Percentiles rank a stretch among this genome's conserved stretches.
Evolutionary conservation across 2,113 vertebrate species (phyloP).

Genomic region (Electrona antarctica): DNA sequence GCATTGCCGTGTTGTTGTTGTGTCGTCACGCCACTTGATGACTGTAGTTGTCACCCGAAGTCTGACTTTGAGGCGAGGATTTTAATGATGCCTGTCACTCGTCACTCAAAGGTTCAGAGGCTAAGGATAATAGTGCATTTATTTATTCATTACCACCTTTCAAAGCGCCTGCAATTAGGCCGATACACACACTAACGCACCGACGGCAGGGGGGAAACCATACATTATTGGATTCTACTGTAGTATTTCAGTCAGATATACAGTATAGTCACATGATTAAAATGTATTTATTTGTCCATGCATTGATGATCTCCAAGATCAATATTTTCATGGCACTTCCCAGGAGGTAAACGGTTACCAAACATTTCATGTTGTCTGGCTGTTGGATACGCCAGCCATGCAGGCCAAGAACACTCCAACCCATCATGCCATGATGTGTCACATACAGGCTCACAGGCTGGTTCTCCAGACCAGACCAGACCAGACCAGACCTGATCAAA

Average conservation of each 20-base stretch:
- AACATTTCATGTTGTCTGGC: neutral
- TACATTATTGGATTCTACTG: no score
- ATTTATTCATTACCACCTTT: no score
- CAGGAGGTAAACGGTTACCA: neutral
- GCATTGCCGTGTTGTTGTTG: neutral
- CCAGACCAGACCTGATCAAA: constrained; percentile 6
- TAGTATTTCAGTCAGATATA: no score
- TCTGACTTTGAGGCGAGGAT: neutral
- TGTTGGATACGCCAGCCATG: neutral
- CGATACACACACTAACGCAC: no score
- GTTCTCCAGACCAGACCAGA: neutral
- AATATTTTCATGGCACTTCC: neutral
- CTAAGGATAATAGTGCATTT: no score
- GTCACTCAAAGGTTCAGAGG: no score
- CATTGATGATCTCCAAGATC: no score
- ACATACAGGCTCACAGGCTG: neutral
- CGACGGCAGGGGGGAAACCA: no score
- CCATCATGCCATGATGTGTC: no score
- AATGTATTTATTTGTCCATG: no score
- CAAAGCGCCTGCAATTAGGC: no score
- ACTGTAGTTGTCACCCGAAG: neutral
- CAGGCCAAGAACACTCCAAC: neutral
- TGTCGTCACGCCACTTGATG: neutral
- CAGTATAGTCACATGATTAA: no score
- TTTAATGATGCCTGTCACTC: neutral